Base-by-base conservation (phyloP, 1,140 invertebrate species). In the Cydia fagiglandana region DNA sequence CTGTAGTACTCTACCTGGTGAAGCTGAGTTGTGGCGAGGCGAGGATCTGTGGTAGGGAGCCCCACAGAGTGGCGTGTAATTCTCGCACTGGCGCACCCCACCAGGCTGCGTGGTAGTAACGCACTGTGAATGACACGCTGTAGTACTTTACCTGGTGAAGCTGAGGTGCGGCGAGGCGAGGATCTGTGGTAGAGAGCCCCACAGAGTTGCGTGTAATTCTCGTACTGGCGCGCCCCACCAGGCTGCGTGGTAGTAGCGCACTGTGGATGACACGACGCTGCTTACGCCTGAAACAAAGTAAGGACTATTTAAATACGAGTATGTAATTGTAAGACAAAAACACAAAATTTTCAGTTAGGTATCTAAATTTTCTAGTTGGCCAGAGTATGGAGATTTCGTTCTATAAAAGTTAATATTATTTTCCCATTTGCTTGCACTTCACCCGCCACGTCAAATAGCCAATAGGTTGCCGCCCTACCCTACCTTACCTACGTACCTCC, bases 151-250 rank as follows among this genome's bases (percentile, higher is more conserved):
- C 94, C 89, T 91, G 74, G 90, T 86, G 76, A 92, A 91, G 61
- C 83, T 90, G 75, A 83, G 87, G 73, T 87, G 91, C 83, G 94
- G 83, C 0, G 84, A 94, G 73, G 84, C 94, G 91, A 81, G 95
- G 92, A 84, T 95, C 20, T 92, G 94, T 47, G 94, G 94, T 66
- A 96, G 93, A 3, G 96, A 95, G 66, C 95, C 94, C 96, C 96
- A 96, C 34, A 97, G 92, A 24, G 95, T 95, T 76, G 95, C 93
- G 83, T 96, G 96, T 75, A 97, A 93, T 81, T 96, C 95, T 77
- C 95, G 93, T 73, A 96, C 96, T 64, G 95, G 96, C 61, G 96
- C 96, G 24, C 96, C 96, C 96, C 96, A 97, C 88, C 95, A 96
- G 68, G 95, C 95, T 53, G 95, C 94, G 64, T 96, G 90, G 82